Conservation (phyloP, 2,888 invertebrate genomes). For the Euplagia quadripunctaria region DNA sequence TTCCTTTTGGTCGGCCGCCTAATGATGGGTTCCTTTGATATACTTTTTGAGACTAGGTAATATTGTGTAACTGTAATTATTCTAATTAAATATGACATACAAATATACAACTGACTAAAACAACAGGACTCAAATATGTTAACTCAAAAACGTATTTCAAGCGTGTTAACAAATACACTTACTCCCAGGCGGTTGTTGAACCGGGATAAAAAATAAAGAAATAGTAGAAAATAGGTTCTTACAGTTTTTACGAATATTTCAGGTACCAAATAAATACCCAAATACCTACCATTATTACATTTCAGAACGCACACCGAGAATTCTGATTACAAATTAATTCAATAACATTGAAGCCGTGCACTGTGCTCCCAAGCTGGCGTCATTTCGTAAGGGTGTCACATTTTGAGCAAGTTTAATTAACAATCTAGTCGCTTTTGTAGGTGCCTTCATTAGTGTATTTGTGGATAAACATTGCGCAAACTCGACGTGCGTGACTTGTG, state of each 20-base stretch:
- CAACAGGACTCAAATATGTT: background rate
- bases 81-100: conserved; percentile 68
- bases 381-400: conserved; percentile 87
- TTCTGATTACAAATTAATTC: conserved; percentile 87
- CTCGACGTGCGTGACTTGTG: conserved; percentile 71
- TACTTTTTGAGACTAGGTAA: conserved; percentile 79
- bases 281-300: conserved; percentile 76
- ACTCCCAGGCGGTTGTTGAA: background rate
- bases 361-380: conserved; percentile 80
- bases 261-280: conserved; percentile 69
- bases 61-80: conserved; percentile 75
- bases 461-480: conserved; percentile 85
- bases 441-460: conserved; percentile 87
- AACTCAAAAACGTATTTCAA: background rate
- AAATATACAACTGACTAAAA: conserved; percentile 36
- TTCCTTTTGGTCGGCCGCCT: conserved; percentile 83
- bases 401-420: conserved; percentile 88
- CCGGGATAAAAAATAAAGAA: background rate
- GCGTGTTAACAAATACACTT: background rate
- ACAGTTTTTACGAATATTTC: conserved; percentile 55
- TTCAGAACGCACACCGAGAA: conserved; percentile 81
- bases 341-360: conserved; percentile 85
- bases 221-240: conserved; percentile 31
- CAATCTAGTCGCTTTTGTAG: conserved; percentile 87
- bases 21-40: conserved; percentile 84